Base-by-base conservation (phyloP, 2,888 invertebrate species). In the Sinodicranocentrus sp. region DNA sequence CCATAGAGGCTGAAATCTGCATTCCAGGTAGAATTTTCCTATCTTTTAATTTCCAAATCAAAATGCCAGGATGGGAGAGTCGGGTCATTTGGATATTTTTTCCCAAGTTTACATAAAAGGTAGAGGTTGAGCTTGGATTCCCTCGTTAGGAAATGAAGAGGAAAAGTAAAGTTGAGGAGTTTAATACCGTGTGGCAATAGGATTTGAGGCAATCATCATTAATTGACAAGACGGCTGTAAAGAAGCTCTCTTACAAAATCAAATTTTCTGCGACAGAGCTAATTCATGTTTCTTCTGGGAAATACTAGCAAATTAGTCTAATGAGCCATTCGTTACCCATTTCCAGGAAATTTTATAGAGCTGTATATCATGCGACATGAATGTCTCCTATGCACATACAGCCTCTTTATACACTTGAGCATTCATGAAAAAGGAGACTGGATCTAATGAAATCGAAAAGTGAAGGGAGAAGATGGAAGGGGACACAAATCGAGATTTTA, bases 261-360 rank as follows among this genome's bases (percentile, higher is more conserved):
- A 65, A 33, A 61, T 33, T 52, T 70, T 70, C 25, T 57, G 52
- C 59, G 67, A 77, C 63, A 72, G 15, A 72, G 57, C 21, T 21
- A 63, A 78, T 77, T 73, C 67, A 73, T 67, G 19, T 77, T 82
- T 72, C 84, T 78, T 78, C 73, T 84, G 78, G 77, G 75, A 83
- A 80, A 84, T 61, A 44, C 65, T 54, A 82, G 77, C 80, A 80
- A 85, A 85, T 85, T 85, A 85, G 80, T 77, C 76, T 85, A 85
- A 85, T 85, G 85, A 85, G 84, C 85, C 80, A 85, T 85, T 85
- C 71, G 76, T 85, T 84, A 73, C 73, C 57, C 82, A 73, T 67
- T 82, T 82, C 82, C 61, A 73, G 25, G 73, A 75, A 82, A 68
- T 82, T 68, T 75, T 44, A 39, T 25, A 67, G 54, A 17, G 17